A percentile compares a stretch with the other conserved stretches of the same genome.
Evolutionary conservation across 2,888 invertebrate species (phyloP).

Genomic region (Drosophila incognita): DNA sequence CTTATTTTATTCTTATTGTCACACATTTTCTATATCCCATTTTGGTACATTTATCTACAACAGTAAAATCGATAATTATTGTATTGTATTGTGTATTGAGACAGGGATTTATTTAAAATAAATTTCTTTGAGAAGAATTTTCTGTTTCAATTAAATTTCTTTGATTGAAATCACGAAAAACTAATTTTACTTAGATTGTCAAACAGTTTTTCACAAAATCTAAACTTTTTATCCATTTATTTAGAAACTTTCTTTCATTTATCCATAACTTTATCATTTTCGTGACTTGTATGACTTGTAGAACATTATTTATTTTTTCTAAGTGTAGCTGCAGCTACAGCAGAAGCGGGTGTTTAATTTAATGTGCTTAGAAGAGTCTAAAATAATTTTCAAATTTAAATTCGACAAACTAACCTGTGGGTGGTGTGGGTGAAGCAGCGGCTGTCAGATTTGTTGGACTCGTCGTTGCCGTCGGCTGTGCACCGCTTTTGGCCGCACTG

Average conservation of each 20-base stretch:
- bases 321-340: not conserved
- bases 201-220: not conserved
- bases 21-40: not conserved
- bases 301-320: not conserved
- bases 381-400: not conserved
- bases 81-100: too few relatives aligned
- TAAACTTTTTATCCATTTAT: not conserved
- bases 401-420: constrained; percentile 62
- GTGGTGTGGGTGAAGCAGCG: constrained; percentile 58
- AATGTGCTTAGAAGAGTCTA: not conserved
- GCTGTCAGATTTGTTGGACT: constrained; percentile 31
- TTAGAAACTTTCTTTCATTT: not conserved
- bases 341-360: not conserved
- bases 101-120: not conserved
- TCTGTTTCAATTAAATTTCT: not conserved
- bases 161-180: not conserved
- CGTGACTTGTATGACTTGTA: not conserved
- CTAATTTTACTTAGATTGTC: not conserved
- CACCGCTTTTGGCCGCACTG: constrained; percentile 26
- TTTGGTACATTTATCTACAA: not conserved
- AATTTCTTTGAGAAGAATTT: not conserved
- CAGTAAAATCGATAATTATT: not conserved
- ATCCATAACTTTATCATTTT: not conserved
- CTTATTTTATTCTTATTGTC: not conserved
- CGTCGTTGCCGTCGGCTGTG: constrained; percentile 63